Base-by-base conservation (phyloP, 1,140 invertebrate genomes). In the Aphis craccivora region DNA sequence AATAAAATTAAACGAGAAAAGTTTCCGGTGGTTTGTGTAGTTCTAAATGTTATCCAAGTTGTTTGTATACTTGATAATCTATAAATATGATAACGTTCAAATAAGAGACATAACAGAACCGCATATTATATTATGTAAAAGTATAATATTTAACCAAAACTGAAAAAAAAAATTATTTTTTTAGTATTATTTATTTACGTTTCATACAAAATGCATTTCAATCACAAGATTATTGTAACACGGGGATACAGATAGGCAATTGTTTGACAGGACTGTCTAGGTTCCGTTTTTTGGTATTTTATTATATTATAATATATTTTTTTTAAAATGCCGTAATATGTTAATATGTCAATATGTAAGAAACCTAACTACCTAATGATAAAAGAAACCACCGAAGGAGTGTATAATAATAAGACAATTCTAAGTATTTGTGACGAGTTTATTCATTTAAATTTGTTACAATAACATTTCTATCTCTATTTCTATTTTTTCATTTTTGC, bases 1-100 rank as follows among this genome's bases (percentile, higher is more conserved):
- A 88, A 88, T 88, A 88, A 88, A 88, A 88, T 88, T 51, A 51
- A 88, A 87, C 45, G 86, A 9, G 45, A 35, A 51, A 88, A 88
- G 45, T 51, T 88, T 6, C 8, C n/a, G 30, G 45, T 18, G 43
- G 43, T 87, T 86, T 45, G 84, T 40, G 84, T 87, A n/a, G 43
- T 48, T 45, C 18, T 30, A 67, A 67, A 40, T 84, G 22, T 23
- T 23, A 84, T 81, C 35, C 8, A 23, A 40, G 81, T 84, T 37
- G 37, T 37, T 37, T 40, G 76, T 81, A 2, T 20, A 76, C 67
- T 8, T 76, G 14, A 76, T 35, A 81, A 81, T 22, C 35, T 37
- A 81, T 81, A 81, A 81, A 81, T 0, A n/a, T 14, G 35, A 22
- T 4, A 7, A 23, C 23, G 35, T 23, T 43, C 43, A 67, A 67